A percentile compares a stretch with the other conserved stretches of the same genome.
phyloP scores from a whole-genome alignment of 1,140 invertebrate genomes.

The Panagrolaimus sp. region DNA sequence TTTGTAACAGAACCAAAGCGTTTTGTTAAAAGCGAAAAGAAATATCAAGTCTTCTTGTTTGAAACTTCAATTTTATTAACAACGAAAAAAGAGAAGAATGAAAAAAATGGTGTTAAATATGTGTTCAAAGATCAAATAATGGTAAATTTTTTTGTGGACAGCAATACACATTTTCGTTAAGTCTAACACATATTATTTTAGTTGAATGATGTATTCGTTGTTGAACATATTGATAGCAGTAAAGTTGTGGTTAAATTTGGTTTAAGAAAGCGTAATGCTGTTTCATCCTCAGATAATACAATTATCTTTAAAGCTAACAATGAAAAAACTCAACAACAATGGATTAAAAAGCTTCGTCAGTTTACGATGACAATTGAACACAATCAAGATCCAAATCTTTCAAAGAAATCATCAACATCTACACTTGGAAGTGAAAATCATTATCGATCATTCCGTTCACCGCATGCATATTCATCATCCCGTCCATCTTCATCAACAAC shows the following conservation, averaged over 20 bases:
- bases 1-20: constrained; percentile 96
- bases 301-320: constrained; percentile 48
- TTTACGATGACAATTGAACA: constrained; percentile 29
- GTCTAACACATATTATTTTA: constrained; percentile 59
- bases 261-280: constrained; percentile 68
- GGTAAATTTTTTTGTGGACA: constrained; percentile 19
- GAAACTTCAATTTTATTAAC: constrained; percentile 91
- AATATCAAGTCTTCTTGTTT: constrained; percentile 94
- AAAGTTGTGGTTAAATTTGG: constrained; percentile 99
- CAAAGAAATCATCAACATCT: no score
- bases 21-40: constrained; percentile 69
- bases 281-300: constrained; percentile 40
- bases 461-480: no score
- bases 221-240: constrained; percentile 85
- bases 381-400: neutral
- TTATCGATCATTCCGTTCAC: no score
- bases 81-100: constrained; percentile 88
- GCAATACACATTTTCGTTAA: neutral
- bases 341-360: constrained; percentile 51
- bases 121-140: constrained; percentile 84
- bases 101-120: constrained; percentile 76
- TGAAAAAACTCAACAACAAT: constrained; percentile 38
- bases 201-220: constrained; percentile 88
- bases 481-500: neutral
- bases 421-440: no score